Conservation (phyloP, 1,140 invertebrate genomes). For the Drosophila insularis region DNA sequence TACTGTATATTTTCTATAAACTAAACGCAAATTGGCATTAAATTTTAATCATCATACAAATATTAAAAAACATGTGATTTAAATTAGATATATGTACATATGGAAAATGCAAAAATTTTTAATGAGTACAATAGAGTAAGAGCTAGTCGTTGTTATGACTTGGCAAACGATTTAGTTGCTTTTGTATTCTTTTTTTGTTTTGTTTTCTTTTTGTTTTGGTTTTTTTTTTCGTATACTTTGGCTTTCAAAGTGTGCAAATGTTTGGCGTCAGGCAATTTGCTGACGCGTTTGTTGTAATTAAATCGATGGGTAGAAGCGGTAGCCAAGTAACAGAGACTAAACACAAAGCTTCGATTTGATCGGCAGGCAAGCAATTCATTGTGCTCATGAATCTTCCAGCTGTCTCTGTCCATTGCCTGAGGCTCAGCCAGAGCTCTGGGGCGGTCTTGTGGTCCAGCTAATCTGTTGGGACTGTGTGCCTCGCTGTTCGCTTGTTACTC, state of each 20-base stretch:
- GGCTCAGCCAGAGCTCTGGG: constrained; percentile 44
- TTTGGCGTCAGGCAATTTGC: constrained; percentile 79
- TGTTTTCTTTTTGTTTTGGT: constrained; percentile 31
- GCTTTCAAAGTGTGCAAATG: constrained; percentile 77
- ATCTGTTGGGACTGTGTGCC: constrained; percentile 69
- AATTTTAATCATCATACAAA: too few relatives aligned
- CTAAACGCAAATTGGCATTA: too few relatives aligned
- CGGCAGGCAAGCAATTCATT: constrained; percentile 39
- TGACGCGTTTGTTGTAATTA: constrained; percentile 81
- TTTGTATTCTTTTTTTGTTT: constrained; percentile 35
- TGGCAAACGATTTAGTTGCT: constrained; percentile 10
- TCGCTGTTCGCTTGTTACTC: constrained; percentile 71
- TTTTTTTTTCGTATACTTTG: constrained; percentile 58
- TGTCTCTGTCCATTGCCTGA: constrained; percentile 59
- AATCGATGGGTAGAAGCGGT: constrained; percentile 62
- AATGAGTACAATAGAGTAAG: too few relatives aligned
- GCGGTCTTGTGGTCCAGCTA: constrained; percentile 66
- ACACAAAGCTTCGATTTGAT: constrained; percentile 71
- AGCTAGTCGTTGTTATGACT: too few relatives aligned
- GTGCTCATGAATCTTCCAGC: constrained; percentile 32
- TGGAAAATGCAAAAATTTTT: too few relatives aligned
- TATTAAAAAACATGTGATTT: too few relatives aligned
- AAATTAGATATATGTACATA: too few relatives aligned
- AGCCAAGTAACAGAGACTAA: constrained; percentile 42
- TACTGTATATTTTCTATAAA: too few relatives aligned